Conservation (phyloP, 2,113 vertebrate species). For the Sceloporus tristichus region DNA sequence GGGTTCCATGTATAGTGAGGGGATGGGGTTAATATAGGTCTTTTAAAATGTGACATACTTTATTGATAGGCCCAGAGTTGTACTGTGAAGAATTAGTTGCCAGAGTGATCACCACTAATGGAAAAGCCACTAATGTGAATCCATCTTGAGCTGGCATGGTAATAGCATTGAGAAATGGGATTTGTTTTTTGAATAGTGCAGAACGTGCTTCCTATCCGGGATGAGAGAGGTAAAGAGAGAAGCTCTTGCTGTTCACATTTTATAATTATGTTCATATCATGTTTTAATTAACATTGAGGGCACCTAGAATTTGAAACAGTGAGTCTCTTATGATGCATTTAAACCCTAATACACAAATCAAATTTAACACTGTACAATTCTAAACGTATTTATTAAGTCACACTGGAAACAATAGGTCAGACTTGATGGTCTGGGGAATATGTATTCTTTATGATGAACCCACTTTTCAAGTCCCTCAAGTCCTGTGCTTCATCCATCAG, state of each 20-base stretch:
- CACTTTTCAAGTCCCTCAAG: too few species aligned
- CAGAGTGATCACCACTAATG: neutral
- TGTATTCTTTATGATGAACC: too few species aligned
- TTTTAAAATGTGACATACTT: neutral
- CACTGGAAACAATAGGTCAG: neutral
- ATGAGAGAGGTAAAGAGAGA: constrained; percentile 3
- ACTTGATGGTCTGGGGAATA: neutral
- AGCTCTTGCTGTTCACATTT: neutral
- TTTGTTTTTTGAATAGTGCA: constrained; percentile 3
- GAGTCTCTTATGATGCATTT: constrained; percentile 10
- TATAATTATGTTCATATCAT: constrained; percentile 28
- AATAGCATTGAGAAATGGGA: constrained; percentile 12
- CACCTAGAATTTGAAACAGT: neutral
- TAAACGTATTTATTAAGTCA: neutral
- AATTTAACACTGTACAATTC: neutral
- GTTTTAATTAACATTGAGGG: constrained; percentile 33
- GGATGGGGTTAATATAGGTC: neutral
- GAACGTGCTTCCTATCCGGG: constrained; percentile 18
- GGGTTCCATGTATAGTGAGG: neutral
- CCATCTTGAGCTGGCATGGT: neutral
- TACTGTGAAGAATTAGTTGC: neutral
- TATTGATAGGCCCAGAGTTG: neutral
- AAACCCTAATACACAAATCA: constrained; percentile 25
- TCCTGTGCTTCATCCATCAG: too few species aligned
- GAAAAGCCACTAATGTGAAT: constrained; percentile 9